Base-by-base conservation (phyloP, 53 echinoderm and acorn worm species). In the Mesocentrotus franciscanus region DNA sequence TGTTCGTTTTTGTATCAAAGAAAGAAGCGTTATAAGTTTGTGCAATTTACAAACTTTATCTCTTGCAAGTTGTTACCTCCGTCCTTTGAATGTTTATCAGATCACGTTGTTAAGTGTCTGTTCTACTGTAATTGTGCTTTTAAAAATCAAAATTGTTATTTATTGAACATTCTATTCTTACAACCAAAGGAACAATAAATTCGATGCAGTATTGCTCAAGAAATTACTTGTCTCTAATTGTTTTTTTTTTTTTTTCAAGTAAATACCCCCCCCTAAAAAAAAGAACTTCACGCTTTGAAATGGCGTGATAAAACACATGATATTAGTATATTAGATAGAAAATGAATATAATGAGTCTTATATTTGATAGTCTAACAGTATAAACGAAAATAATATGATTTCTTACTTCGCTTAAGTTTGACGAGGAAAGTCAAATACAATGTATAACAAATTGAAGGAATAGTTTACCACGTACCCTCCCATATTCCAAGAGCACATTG, bases 91-190 rank as follows among this genome's bases (percentile, higher is more conserved):
- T 81, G 81, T 81, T 81, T 18, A 81, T 13, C 39, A 16, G 27
- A 27, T 87, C 14, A 27, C 59, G 59, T 87, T 87, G 59, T 87
- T 7, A 58, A 42, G 9, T 87, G 59, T 59, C 26, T 56, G 29
- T 74, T 81, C 42, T 81, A 58, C 1, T 14, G 1, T 49, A 4
- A 49, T 58, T 87, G n/a, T 87, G 87, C 58, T 87, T 57, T 49
- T 4, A 49, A 49, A 27, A 26, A 56, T 87, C 29, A 58, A 58
- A 58, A 87, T 59, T 58, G 34, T 57, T 87, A 58, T 87, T 57
- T 57, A 57, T 57, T 58, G 29, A 57, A 58, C 27, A 87, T 87
- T 87, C 59, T 87, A 87, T 87, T 87, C 81, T 87, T 87, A 87
- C 56, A 87, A 87, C 58, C 32, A 87, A 87, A 87, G 56, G 56